Conservation (phyloP, 2,888 invertebrate genomes). For the Agrotis exclamationis region DNA sequence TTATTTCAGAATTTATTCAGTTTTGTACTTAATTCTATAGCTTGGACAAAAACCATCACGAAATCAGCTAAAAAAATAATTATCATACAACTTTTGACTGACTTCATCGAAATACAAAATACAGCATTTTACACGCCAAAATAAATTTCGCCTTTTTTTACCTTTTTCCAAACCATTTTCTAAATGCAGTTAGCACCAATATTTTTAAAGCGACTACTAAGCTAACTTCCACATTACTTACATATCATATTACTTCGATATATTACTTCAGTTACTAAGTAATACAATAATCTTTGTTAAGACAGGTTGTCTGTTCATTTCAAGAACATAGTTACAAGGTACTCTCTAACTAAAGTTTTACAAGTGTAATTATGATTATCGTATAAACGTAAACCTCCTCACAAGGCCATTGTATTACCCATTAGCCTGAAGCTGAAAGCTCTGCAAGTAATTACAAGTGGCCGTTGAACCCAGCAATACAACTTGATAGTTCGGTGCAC, state of each 20-base stretch:
- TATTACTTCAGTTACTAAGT: background rate
- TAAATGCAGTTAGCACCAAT: background rate
- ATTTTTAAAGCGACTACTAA: background rate
- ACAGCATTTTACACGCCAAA: too few species aligned
- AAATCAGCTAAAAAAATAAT: background rate
- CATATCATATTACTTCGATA: too few species aligned
- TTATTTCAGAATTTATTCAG: background rate
- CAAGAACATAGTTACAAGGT: constrained; percentile 22
- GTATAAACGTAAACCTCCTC: constrained; percentile 44
- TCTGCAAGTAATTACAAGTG: constrained; percentile 35
- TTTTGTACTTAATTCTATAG: constrained; percentile 6
- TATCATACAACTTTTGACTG: background rate
- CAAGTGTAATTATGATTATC: constrained; percentile 37
- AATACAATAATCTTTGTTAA: background rate
- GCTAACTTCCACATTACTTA: background rate
- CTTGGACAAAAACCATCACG: background rate
- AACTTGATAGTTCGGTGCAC: constrained; percentile 17
- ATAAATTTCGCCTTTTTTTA: too few species aligned
- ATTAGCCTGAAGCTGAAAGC: constrained; percentile 40
- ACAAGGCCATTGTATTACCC: constrained; percentile 20
- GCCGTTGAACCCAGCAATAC: constrained; percentile 25
- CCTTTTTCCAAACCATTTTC: too few species aligned
- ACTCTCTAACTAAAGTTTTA: constrained; percentile 42
- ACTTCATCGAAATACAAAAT: background rate
- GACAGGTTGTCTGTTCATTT: background rate